Percentiles rank a stretch among this genome's conserved stretches.
phyloP scores from a whole-genome alignment of 2,113 vertebrate species.

The Pheucticus melanocephalus region DNA sequence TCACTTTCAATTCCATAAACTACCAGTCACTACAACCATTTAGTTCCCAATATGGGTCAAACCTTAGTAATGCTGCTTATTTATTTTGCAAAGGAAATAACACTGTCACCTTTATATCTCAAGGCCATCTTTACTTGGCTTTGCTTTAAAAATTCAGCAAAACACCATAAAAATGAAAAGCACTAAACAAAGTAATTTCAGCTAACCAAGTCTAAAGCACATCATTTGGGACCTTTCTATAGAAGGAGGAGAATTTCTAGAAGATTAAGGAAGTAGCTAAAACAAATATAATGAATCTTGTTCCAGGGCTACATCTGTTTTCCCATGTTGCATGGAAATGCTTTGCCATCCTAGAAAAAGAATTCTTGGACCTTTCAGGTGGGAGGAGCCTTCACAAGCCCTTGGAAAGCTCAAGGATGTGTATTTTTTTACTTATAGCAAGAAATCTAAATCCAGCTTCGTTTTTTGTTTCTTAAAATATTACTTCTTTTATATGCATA shows the following conservation, averaged over 20 bases:
- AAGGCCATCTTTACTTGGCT: neutral
- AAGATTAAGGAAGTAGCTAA: neutral
- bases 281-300: accelerated
- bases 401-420: neutral
- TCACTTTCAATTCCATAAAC: neutral
- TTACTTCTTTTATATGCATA: neutral
- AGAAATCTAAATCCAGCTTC: neutral
- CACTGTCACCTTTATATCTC: neutral
- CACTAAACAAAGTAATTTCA: neutral
- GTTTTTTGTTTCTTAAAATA: neutral
- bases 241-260: neutral
- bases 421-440: neutral
- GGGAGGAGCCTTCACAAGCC: neutral
- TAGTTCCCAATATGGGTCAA: neutral
- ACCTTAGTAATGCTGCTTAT: neutral
- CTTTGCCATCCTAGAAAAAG: neutral
- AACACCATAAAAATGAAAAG: neutral
- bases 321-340: neutral
- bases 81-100: neutral
- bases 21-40: neutral
- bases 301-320: neutral
- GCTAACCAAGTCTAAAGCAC: neutral
- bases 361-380: neutral
- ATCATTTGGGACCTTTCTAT: neutral
- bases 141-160: neutral